Evolutionary conservation across 2,797 vertebrate species (phyloP), one percentile per base, ranked within the genome.

Genomic region (Lepus townsendii): DNA sequence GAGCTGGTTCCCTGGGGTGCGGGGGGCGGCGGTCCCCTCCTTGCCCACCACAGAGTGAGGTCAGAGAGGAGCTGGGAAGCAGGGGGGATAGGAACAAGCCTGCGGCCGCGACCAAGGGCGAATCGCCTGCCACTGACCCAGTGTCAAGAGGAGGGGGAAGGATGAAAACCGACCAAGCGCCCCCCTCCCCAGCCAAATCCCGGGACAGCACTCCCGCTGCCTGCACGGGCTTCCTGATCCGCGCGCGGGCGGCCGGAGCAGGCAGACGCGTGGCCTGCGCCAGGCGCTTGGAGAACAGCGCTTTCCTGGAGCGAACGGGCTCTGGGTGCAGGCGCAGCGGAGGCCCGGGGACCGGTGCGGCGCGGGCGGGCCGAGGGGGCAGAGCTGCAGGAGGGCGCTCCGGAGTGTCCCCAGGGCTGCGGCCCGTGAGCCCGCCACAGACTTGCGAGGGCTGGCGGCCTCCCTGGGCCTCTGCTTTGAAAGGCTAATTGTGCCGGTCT

Each of bases 351-450:
- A 52, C 62, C 52, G 13, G 27, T 30, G 60, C 5, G 2, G 35
- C 14, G 38, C 50, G 0, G 4, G n/a, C 35, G 38, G 27, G 47
- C 73, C 17, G 47, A 7, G 47, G 38, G 27, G 47, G 52, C 38
- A 1, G 12, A 35, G 68, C 68, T 9, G 54, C 17, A 26, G 75
- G 52, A 32, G 8, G n/a, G 47, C 9, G 27, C 60, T 60, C 30
- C 32, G 22, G 8, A 3, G 10, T 5, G 50, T 47, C 35, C 47
- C 2, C 22, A 0, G 0, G 0, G 22, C 82, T 7, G 6, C 19
- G 7, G 42, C 30, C 27, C 66, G 13, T 12, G 60, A 16, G 86
- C 66, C 52, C 32, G 7, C 26, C 2, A 6, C 9, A 62, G n/a
- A 26, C 26, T 8, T 14, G 77, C 32, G 1, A 57, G 4, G 73